These are phyloP conservation scores for Onychostoma macrolepis DNA, from an alignment of 2,113 vertebrate genomes.

Conservation along the genomic window DNA sequence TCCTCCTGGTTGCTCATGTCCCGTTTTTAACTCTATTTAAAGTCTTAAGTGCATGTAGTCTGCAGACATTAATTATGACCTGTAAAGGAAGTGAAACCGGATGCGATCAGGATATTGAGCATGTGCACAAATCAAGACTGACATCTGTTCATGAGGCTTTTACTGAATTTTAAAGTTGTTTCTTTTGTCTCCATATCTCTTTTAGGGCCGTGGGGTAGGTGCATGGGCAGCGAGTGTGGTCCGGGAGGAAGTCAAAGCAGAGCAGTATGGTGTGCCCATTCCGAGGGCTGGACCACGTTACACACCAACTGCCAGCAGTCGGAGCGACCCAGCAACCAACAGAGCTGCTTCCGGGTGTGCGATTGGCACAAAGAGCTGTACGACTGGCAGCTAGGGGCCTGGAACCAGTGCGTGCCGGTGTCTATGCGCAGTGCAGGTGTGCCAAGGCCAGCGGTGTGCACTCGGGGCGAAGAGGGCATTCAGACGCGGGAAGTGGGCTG, in stretches of 20 bases:
- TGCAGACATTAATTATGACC: constrained; percentile 53
- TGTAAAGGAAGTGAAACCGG: constrained; percentile 52
- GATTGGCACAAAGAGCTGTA: constrained; percentile 96
- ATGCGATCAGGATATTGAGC: constrained; percentile 52
- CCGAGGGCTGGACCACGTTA: constrained; percentile 95
- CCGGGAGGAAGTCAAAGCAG: constrained; percentile 93
- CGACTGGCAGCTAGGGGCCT: constrained; percentile 90
- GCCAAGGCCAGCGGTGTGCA: constrained; percentile 77
- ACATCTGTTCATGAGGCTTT: background rate
- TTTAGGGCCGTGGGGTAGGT: constrained; percentile 93
- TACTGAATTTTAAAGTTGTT: background rate
- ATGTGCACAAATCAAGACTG: constrained; percentile 36
- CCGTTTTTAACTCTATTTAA: constrained; percentile 33
- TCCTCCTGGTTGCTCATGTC: constrained; percentile 20
- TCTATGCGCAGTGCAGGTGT: constrained; percentile 74
- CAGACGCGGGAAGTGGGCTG: constrained; percentile 90
- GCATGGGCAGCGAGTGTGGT: constrained; percentile 96
- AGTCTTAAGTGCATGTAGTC: constrained; percentile 47
- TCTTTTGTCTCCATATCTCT: constrained; percentile 37
- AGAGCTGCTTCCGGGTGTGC: constrained; percentile 92
- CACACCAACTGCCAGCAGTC: constrained; percentile 88
- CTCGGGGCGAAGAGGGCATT: constrained; percentile 90
- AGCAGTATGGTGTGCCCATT: constrained; percentile 94
- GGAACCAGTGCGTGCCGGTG: constrained; percentile 89
- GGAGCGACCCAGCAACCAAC: constrained; percentile 87